Evolutionary conservation across 1,140 invertebrate genomes (phyloP), one percentile per base, ranked within the genome.

Genomic region (Dufourea novaeangliae): DNA sequence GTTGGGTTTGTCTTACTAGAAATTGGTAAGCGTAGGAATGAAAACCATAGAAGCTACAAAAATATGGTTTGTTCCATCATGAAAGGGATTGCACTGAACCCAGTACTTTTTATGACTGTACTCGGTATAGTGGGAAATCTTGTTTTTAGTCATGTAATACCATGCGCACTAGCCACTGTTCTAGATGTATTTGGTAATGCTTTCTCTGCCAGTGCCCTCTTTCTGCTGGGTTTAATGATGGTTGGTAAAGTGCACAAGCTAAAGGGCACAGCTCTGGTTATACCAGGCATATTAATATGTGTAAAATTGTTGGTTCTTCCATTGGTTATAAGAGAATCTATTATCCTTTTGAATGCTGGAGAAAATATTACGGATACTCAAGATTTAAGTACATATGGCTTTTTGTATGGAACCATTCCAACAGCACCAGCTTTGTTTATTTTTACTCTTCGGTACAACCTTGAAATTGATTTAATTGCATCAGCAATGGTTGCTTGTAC

Each of bases 361-460:
- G 88, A 82, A 0, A 95, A 95, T 88, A 91, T 93, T 54, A 95
- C 95, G 56, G 96, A 97, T 76, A 97, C 96, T 1, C 92, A 94
- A 27, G 96, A 97, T 79, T 93, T 98, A 34, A 97, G 97, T 82
- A 98, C 97, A 63, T 99, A 97, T 92, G 98, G 97, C 0, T 99
- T 99, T 93, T 93, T 99, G 0, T 99, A 99, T 91, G 98, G 98
- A 66, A 99, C 97, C 1, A 97, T 99, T 90, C 98, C 98, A 1
- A 96, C 98, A 44, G 98, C 98, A 34, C 98, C 98, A 0, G 97
- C 97, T 52, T 96, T 98, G 7, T 99, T 98, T 92, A 97, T 99
- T 10, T 98, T 98, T 92, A 97, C 98, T 3, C 95, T 96, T 46
- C 95, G 97, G 71, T 99, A 98, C 90, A 95, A 96, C 80, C 87